Conservation (phyloP, 2,888 invertebrate species). For the Hyposoter didymator region DNA sequence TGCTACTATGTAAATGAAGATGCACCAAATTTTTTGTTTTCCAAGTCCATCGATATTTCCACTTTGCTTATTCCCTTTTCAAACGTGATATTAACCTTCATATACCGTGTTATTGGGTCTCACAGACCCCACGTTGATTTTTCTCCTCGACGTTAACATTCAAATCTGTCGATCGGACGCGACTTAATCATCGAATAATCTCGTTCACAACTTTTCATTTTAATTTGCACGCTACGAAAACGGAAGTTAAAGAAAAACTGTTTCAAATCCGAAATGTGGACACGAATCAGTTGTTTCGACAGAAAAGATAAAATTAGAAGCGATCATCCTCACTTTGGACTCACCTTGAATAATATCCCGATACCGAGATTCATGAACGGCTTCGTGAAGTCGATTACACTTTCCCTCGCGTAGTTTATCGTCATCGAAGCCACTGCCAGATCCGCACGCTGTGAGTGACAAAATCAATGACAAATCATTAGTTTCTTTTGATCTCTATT, state of each 20-base stretch:
- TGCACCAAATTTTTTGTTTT: not conserved
- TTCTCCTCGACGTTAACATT: not conserved
- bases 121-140: not conserved
- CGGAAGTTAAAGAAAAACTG: not conserved
- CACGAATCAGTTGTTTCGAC: not conserved
- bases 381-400: conserved; percentile 98
- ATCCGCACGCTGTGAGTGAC: conserved; percentile 92
- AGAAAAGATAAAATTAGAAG: not conserved
- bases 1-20: conserved; percentile 17
- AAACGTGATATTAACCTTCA: not conserved
- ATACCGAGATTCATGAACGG: conserved; percentile 99
- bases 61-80: not conserved
- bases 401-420: conserved; percentile 97
- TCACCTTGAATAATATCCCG: conserved; percentile 97
- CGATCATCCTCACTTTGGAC: conserved; percentile 74
- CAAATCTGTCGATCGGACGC: not conserved
- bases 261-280: not conserved
- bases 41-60: not conserved
- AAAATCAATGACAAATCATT: not conserved
- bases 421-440: conserved; percentile 99
- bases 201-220: not conserved
- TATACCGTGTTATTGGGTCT: not conserved
- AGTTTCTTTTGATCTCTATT: not conserved
- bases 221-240: not conserved
- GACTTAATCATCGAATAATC: not conserved